These are phyloP conservation scores for Caenorhabditis afra DNA, from an alignment of 2,888 invertebrate species.

Conservation along the genomic window DNA sequence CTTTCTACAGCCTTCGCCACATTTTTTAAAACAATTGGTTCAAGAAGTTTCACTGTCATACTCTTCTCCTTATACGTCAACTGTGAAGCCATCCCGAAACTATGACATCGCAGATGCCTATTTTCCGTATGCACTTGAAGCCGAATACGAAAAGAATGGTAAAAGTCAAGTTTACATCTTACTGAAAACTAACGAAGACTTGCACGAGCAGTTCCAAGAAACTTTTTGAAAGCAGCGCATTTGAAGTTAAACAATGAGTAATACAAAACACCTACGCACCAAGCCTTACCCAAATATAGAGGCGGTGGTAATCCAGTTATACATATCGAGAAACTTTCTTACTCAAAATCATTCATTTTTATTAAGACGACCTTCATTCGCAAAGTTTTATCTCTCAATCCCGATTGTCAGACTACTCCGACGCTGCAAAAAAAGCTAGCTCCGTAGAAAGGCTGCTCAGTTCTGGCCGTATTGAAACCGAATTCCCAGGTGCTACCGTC, in stretches of 20 bases:
- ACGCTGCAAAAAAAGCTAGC: conserved; percentile 17
- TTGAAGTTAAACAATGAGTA: conserved; percentile 49
- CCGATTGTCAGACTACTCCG: conserved; percentile 6
- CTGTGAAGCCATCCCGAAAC: conserved; percentile 25
- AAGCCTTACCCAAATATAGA: conserved; percentile 34
- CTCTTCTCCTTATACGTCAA: conserved; percentile 54
- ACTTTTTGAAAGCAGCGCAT: too few species aligned
- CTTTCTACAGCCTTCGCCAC: conserved; percentile 50
- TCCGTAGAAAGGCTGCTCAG: conserved; percentile 53
- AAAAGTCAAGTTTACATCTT: too few species aligned
- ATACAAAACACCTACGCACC: conserved; percentile 17
- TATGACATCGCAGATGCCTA: conserved; percentile 3
- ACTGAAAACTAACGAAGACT: too few species aligned
- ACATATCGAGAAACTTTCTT: not conserved
- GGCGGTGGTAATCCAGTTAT: conserved; percentile 14
- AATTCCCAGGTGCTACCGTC: conserved; percentile 61
- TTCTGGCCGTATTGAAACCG: conserved; percentile 64
- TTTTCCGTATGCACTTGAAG: conserved; percentile 14
- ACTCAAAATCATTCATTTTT: too few species aligned
- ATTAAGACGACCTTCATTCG: conserved; percentile 23
- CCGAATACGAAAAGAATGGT: conserved; percentile 30
- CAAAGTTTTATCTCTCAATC: conserved; percentile 28
- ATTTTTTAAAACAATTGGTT: conserved; percentile 45
- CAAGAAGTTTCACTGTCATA: conserved; percentile 65
- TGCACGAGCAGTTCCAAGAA: too few species aligned